Percentiles rank a stretch among this genome's conserved stretches.
phyloP scores from a whole-genome alignment of 1,140 invertebrate genomes.

The Popillia japonica region DNA sequence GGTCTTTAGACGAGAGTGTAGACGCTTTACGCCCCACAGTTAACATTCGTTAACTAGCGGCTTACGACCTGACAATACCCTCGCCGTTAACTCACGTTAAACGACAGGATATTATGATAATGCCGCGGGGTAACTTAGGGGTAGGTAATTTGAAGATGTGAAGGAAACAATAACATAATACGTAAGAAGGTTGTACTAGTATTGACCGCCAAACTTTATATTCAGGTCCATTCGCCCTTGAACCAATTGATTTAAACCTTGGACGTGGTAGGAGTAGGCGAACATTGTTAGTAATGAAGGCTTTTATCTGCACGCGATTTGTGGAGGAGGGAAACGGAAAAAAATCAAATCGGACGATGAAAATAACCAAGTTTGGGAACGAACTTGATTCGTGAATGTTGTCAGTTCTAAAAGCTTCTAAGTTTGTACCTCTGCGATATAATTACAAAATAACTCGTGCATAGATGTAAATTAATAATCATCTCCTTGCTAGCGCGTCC shows the following conservation, averaged over 20 bases:
- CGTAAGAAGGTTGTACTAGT: background rate
- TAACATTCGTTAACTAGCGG: background rate
- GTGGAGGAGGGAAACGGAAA: too few species aligned
- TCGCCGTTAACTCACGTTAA: background rate
- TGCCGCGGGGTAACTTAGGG: background rate
- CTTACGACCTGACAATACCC: background rate
- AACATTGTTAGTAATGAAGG: too few species aligned
- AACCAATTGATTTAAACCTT: constrained; percentile 6
- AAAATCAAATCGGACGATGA: too few species aligned
- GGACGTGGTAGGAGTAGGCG: background rate
- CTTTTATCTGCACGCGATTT: too few species aligned
- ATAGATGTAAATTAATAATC: too few species aligned
- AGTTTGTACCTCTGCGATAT: too few species aligned
- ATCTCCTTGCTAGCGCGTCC: too few species aligned
- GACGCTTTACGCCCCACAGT: background rate
- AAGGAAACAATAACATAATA: too few species aligned
- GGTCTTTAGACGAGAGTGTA: background rate
- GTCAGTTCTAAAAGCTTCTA: too few species aligned
- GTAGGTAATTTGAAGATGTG: background rate
- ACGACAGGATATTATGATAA: background rate
- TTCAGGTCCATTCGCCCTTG: background rate
- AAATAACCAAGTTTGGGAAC: too few species aligned
- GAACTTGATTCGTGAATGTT: too few species aligned
- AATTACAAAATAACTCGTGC: too few species aligned
- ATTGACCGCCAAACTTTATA: constrained; percentile 2